Evolutionary conservation across 2,888 invertebrate species (phyloP).

Genomic region (Crossocerus cetratus): DNA sequence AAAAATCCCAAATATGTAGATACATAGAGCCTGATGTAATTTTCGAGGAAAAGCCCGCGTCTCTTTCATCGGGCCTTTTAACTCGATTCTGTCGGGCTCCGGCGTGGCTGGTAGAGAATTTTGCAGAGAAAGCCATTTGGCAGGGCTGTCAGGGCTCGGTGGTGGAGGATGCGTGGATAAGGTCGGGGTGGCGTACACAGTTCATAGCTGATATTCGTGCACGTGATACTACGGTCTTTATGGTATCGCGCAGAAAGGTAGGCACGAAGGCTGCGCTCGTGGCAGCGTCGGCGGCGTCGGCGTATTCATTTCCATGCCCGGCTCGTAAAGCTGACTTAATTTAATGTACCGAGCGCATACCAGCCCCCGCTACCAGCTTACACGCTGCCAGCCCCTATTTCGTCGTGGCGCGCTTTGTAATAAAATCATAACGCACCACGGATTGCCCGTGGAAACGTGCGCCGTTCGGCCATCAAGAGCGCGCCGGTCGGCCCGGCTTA

Average conservation of each 20-base stretch:
- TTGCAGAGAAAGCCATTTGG: too few species aligned
- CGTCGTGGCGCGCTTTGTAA: slow-evolving; percentile 13
- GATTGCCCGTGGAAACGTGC: slow-evolving; percentile 29
- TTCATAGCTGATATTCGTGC: slow-evolving; percentile 61
- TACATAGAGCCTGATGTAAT: too few species aligned
- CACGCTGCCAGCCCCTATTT: slow-evolving; percentile 7
- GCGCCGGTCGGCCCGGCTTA: too few species aligned
- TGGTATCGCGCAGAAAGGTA: slow-evolving; percentile 64
- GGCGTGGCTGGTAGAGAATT: too few species aligned
- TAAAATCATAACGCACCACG: slow-evolving; percentile 45
- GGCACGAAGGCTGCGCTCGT: slow-evolving; percentile 49
- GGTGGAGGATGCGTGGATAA: slow-evolving; percentile 30
- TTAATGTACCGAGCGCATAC: slow-evolving; percentile 62
- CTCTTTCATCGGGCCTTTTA: too few species aligned
- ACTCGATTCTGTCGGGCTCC: too few species aligned
- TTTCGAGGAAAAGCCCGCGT: too few species aligned
- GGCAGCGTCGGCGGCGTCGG: slow-evolving; percentile 48
- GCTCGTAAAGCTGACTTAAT: slow-evolving; percentile 73
- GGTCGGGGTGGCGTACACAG: slow-evolving; percentile 35
- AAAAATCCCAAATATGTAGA: too few species aligned
- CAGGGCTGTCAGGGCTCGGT: not conserved
- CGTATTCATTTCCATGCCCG: slow-evolving; percentile 71
- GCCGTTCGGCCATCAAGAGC: not conserved
- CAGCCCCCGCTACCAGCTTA: slow-evolving; percentile 5
- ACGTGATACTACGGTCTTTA: slow-evolving; percentile 65